phyloP scores from a whole-genome alignment of 2,888 invertebrate genomes.

The Isotomurus palustris region DNA sequence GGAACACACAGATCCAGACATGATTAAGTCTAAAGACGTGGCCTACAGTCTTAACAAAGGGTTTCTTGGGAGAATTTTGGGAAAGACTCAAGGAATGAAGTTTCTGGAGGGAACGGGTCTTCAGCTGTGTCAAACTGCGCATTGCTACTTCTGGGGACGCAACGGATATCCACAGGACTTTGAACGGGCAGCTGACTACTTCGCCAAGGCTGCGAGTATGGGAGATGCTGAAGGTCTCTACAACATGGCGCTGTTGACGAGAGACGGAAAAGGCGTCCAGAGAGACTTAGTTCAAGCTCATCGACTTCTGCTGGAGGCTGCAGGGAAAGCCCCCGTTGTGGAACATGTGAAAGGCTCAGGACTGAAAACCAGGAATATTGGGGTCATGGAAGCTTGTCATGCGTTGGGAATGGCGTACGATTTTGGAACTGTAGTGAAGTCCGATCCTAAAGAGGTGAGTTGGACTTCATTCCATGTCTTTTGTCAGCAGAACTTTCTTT shows the following conservation, averaged over 20 bases:
- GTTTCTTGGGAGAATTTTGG: not conserved
- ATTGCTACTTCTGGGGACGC: slow-evolving; percentile 6
- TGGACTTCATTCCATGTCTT: too few species aligned
- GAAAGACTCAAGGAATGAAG: not conserved
- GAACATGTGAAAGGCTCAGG: not conserved
- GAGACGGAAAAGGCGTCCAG: slow-evolving; percentile 20
- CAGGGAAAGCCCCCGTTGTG: not conserved
- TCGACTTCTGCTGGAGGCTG: not conserved
- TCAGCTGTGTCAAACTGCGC: slow-evolving; percentile 13
- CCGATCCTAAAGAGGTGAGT: not conserved
- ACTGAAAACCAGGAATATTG: slow-evolving; percentile 3
- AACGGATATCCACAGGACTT: slow-evolving; percentile 3
- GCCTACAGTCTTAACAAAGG: not conserved
- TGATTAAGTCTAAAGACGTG: not conserved
- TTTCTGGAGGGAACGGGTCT: not conserved
- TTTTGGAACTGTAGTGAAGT: not conserved
- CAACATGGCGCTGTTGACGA: slow-evolving; percentile 15
- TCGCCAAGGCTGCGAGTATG: slow-evolving; percentile 16
- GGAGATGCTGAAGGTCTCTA: slow-evolving; percentile 35
- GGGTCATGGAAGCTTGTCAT: slow-evolving; percentile 15
- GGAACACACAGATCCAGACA: slow-evolving; percentile 20
- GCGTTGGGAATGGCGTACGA: slow-evolving; percentile 13
- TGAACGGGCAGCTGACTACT: slow-evolving; percentile 20
- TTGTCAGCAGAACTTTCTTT: too few species aligned
- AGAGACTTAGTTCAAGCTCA: slow-evolving; percentile 1